Base-by-base conservation (phyloP, 2,888 invertebrate genomes). In the Proisotoma minuta region DNA sequence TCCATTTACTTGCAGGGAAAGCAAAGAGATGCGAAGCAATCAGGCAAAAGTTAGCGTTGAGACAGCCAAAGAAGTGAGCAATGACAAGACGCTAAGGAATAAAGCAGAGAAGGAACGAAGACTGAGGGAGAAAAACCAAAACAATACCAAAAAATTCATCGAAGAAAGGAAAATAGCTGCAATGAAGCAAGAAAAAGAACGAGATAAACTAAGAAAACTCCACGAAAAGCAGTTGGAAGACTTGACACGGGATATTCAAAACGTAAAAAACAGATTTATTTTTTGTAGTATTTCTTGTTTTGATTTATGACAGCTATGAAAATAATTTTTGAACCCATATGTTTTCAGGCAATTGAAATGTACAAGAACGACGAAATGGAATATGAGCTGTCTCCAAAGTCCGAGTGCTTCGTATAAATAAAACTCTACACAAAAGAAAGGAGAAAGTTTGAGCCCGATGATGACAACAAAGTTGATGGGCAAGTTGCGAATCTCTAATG, bases 41-140 rank as follows among this genome's bases (percentile, higher is more conserved):
- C 99, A 99, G 79, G 95, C 97, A 3, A 96, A 95, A 81, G 86
- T 91, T 75, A 96, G 96, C 54, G 93, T 99, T 74, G 99, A 99
- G 78, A 96, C 97, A 22, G 91, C 91, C 77, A 92, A 92, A 80
- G 93, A 92, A 77, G 95, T 99, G 50, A 87, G 88, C 77, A 91
- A 90, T 78, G 99, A 99, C 78, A 98, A 98, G 80, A 91, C 91
- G 0, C 82, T 99, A 60, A 83, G 96, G 79, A 97, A 96, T 61
- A 95, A 98, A 76, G 94, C 93, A 65, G 99, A 99, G 78, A 91
- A 94, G 75, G 99, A 99, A 77, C 85, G 96, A 48, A 84, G 96
- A 49, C 83, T 96, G 60, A 83, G 91, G 27, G 95, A 98, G 79
- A 93, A 97, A 78, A 95, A 96, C 75, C 94, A 96, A 77, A 97